These are phyloP conservation scores for Metalampra italica DNA, from an alignment of 2,888 invertebrate species.

Conservation along the genomic window DNA sequence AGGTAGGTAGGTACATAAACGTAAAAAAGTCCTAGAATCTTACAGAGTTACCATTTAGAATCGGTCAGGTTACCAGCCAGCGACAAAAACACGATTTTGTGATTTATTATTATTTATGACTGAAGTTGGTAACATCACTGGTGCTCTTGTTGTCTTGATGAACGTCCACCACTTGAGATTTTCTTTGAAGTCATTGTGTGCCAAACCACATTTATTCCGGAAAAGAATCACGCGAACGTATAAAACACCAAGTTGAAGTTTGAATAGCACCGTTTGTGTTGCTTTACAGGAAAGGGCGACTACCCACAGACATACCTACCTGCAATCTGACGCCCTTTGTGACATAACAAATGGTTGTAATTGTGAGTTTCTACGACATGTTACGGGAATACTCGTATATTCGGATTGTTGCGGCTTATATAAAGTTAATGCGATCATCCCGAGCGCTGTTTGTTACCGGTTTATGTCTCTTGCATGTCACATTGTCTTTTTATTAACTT, in stretches of 20 bases:
- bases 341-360: conserved; percentile 29
- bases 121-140: neutral
- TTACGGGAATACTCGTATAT: conserved; percentile 14
- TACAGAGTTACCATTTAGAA: no score
- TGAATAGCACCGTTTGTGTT: conserved; percentile 5
- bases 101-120: no score
- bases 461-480: neutral
- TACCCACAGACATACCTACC: conserved; percentile 4
- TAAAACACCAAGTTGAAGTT: conserved; percentile 1
- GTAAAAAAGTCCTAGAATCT: no score
- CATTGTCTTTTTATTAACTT: neutral
- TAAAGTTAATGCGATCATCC: conserved; percentile 14
- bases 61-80: no score
- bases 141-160: neutral
- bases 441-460: neutral
- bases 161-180: neutral
- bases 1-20: no score
- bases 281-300: conserved; percentile 11
- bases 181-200: neutral
- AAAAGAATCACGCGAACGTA: neutral
- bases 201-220: neutral
- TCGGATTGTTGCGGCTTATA: conserved; percentile 12
- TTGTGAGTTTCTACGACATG: conserved; percentile 23
- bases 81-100: no score
- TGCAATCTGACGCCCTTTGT: conserved; percentile 28